Evolutionary conservation across 2,113 vertebrate genomes (phyloP).

Genomic region (Jacana jacana): DNA sequence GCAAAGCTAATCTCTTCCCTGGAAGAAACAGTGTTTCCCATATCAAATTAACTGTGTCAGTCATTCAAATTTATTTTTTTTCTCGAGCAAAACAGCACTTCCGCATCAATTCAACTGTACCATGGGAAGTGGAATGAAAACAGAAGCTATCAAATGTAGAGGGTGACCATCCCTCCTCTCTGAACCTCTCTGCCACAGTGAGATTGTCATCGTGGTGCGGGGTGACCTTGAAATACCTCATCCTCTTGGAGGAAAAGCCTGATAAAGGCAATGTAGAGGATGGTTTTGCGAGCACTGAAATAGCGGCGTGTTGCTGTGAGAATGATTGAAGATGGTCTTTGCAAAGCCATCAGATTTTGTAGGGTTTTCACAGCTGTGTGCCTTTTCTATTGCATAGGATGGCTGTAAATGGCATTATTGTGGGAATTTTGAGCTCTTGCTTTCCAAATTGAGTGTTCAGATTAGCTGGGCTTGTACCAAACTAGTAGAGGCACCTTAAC

Average conservation of each 20-base stretch:
- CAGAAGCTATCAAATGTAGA: neutral
- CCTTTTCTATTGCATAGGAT: rapidly evolving
- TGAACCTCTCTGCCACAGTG: neutral
- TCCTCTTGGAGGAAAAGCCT: neutral
- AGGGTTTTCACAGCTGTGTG: neutral
- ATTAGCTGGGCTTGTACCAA: neutral
- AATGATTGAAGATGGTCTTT: neutral
- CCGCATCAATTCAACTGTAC: neutral
- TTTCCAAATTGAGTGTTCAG: neutral
- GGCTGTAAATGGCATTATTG: neutral
- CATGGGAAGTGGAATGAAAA: neutral
- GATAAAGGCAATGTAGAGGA: too few species aligned
- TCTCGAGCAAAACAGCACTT: neutral
- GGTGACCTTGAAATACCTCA: neutral
- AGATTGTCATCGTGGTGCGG: neutral
- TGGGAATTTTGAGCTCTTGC: neutral
- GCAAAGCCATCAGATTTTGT: neutral
- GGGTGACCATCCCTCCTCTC: neutral
- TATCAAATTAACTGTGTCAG: neutral
- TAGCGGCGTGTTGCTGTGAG: neutral
- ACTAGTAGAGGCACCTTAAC: neutral
- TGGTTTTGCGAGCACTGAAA: neutral
- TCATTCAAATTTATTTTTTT: neutral
- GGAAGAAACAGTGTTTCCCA: neutral
- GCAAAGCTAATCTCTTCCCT: neutral